Percentiles rank a stretch among this genome's conserved stretches.
phyloP scores from a whole-genome alignment of 1,140 invertebrate genomes.

The Aphelenchoides avenae region DNA sequence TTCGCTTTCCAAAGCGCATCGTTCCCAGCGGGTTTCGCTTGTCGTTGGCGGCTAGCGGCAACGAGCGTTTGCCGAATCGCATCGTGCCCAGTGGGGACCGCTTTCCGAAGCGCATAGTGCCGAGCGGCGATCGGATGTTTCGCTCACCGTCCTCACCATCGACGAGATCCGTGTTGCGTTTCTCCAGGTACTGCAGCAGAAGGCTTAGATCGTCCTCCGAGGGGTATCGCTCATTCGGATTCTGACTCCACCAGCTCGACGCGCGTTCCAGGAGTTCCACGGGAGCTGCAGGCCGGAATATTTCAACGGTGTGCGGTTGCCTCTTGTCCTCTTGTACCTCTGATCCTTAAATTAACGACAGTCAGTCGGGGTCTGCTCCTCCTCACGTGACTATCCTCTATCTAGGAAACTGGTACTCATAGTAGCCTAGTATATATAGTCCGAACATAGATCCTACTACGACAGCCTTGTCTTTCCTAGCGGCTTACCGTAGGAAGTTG shows the following conservation, averaged over 20 bases:
- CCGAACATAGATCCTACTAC: too few relatives aligned
- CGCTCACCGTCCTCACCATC: conserved; percentile 10
- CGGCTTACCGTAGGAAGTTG: too few relatives aligned
- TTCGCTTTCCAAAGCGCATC: conserved; percentile 48
- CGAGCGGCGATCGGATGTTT: conserved; percentile 33
- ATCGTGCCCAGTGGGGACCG: conserved; percentile 35
- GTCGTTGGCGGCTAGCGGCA: too few relatives aligned
- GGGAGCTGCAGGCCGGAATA: too few relatives aligned
- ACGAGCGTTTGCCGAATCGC: conserved; percentile 32
- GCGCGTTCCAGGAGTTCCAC: conserved; percentile 14
- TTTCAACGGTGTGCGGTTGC: too few relatives aligned
- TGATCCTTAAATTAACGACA: too few relatives aligned
- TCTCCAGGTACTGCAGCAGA: conserved; percentile 36
- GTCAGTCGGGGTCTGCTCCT: too few relatives aligned
- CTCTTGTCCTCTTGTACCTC: too few relatives aligned
- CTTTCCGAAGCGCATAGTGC: conserved; percentile 57
- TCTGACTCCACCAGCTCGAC: conserved; percentile 15
- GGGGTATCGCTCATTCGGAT: conserved; percentile 18
- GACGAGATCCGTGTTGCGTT: conserved; percentile 22
- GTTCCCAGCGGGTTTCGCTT: conserved; percentile 49
- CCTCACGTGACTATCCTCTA: too few relatives aligned
- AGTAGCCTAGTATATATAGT: too few relatives aligned
- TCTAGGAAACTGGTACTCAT: too few relatives aligned
- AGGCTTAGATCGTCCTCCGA: conserved; percentile 30
- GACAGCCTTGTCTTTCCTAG: too few relatives aligned